These are phyloP conservation scores for Rhogogaster chlorosoma DNA, from an alignment of 2,888 invertebrate genomes.

Conservation along the genomic window DNA sequence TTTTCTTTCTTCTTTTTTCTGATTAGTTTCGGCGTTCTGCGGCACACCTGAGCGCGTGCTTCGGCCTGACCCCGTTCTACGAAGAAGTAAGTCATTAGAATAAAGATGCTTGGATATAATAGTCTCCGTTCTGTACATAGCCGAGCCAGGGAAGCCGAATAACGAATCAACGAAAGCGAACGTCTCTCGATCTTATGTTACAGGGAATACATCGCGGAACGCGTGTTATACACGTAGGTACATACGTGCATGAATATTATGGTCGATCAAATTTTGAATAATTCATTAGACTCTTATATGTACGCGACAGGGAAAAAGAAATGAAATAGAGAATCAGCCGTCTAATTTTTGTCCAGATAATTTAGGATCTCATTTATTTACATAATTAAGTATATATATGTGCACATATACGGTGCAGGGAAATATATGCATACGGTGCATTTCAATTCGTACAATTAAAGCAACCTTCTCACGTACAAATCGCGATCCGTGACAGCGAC, in stretches of 20 bases:
- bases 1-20: background rate
- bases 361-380: background rate
- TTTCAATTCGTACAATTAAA: background rate
- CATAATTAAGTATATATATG: too few relatives aligned
- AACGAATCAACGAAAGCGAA: constrained; percentile 38
- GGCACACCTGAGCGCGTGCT: constrained; percentile 33
- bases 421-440: background rate
- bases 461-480: background rate
- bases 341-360: background rate
- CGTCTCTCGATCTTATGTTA: background rate
- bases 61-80: constrained; percentile 60
- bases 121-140: background rate
- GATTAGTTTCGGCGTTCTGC: constrained; percentile 37
- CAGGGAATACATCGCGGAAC: background rate
- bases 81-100: constrained; percentile 65
- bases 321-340: too few relatives aligned
- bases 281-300: background rate
- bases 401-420: background rate
- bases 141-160: background rate
- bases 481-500: constrained; percentile 10
- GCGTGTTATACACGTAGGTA: background rate
- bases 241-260: background rate
- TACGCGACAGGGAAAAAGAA: too few relatives aligned
- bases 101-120: constrained; percentile 49
- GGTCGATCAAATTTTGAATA: background rate